Evolutionary conservation across 64 coral and sea anemone genomes (phyloP), one percentile per base, ranked within the genome.

Genomic region (Dendrophyllia cribrosa): DNA sequence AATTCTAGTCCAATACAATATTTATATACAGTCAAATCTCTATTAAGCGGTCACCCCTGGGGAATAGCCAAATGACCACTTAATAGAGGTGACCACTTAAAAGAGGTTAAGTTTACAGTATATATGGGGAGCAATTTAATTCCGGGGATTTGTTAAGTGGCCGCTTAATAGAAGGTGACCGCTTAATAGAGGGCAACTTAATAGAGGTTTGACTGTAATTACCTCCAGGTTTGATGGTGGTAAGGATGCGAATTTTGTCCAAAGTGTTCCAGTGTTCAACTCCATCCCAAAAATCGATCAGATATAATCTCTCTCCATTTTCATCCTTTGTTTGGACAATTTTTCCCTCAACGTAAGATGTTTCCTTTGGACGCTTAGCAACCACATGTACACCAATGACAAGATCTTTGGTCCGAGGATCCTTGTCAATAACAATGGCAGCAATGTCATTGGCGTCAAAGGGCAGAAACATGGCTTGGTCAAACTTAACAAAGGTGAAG

Each of bases 371-470:
- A 43, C 86, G 61, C 53, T 68, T 58, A 3, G 91, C 92, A 46
- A 97, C 86, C 13, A 97, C 95, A 46, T 68, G 66, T 25, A 83
- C 62, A 14, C 92, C 88, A 73, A 76, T 47, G 52, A 90, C 80
- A 14, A 97, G 83, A 34, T 82, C 58, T 13, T 86, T 14, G 51
- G 86, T 19, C 3, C 59, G 59, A 26, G 95, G 91, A 70, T 74
- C 72, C 21, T 63, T 79, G 62, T 94, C 95, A 46, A 97, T 58
- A 6, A 97, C 87, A n/a, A 97, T 58, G 45, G 95, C 92, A 9
- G 91, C 47, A 16, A 94, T 67, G 51, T 97, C 92, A 76, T 97
- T 97, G 7, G 58, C 4, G 67, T 97, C 95, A 89, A 87, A 88
- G 1, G 61, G 74, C 12, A 63, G 59, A 8, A 71, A 66, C 11